Evolutionary conservation across 2,888 invertebrate species (phyloP), one percentile per base, ranked within the genome.

Genomic region (Myathropa florea): DNA sequence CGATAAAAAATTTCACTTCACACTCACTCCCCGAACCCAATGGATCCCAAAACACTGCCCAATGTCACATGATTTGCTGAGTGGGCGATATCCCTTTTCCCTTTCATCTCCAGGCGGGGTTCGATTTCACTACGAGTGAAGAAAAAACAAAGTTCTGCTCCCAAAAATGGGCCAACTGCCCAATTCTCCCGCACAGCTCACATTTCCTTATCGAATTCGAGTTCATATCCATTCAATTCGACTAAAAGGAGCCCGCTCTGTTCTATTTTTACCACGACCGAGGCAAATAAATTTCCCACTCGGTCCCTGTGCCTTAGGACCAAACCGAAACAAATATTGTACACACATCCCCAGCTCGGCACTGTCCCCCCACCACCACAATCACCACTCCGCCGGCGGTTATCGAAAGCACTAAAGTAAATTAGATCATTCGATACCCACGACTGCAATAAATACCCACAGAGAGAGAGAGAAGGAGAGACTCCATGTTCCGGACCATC

Each of bases 331-430:
- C n/a, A n/a, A n/a, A n/a, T n/a, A n/a, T n/a, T 9, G 33, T 28
- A 73, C 23, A 67, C n/a, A 28, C 67, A 76, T 24, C 30, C n/a
- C 76, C 28, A 60, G 60, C n/a, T 18, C 30, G 18, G 4, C 53
- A 28, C 23, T 60, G n/a, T n/a, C n/a, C n/a, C 63, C 23, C 23
- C 30, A 10, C n/a, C 10, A 23, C 21, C 46, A 46, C 7, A 4
- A 46, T 7, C 33, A 33, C 33, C 33, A 12, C 33, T 12, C 33
- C 57, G 26, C 59, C 28, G 59, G 39, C 46, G 30, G 4, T 64
- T 59, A 73, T 73, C 67, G 55, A 70, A 76, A 76, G 70, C 81
- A 82, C 75, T 76, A 70, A 64, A 76, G 70, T 76, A 75, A 82
- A 82, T 82, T 76, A 71, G 64, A 76, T 70, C 75, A 82, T 53